phyloP scores from a whole-genome alignment of 2,797 vertebrate genomes.

The Tiaroga cobitis region DNA sequence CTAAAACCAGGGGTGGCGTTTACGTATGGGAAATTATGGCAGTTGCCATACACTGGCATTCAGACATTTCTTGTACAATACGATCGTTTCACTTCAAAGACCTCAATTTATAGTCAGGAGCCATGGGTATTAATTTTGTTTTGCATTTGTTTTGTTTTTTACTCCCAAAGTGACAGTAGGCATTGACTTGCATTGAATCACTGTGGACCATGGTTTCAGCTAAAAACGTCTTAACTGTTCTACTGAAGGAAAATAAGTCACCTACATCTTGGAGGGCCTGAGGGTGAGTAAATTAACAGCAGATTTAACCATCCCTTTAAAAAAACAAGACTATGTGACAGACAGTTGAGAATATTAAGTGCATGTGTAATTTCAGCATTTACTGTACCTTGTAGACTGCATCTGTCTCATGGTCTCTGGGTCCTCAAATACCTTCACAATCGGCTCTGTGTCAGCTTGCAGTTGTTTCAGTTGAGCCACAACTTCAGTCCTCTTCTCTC shows the following conservation, averaged over 20 bases:
- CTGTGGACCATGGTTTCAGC: not conserved
- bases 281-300: not conserved
- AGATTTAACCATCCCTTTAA: not conserved
- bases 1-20: too few relatives aligned
- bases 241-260: not conserved
- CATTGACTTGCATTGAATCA: not conserved
- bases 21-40: too few relatives aligned
- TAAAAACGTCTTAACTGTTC: not conserved
- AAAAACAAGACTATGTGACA: not conserved
- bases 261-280: not conserved
- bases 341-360: not conserved
- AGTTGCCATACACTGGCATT: too few relatives aligned
- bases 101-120: not conserved
- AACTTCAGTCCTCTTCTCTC: conserved; percentile 92
- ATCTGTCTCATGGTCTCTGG: conserved; percentile 97
- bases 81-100: not conserved
- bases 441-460: conserved; percentile 94
- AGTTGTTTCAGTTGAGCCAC: conserved; percentile 96
- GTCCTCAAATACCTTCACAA: conserved; percentile 98
- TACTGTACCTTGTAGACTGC: conserved; percentile 87
- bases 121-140: not conserved
- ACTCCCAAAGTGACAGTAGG: not conserved
- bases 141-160: not conserved
- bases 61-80: not conserved
- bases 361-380: not conserved